These are phyloP conservation scores for Homarus americanus DNA, from an alignment of 1,140 invertebrate genomes.

Conservation along the genomic window DNA sequence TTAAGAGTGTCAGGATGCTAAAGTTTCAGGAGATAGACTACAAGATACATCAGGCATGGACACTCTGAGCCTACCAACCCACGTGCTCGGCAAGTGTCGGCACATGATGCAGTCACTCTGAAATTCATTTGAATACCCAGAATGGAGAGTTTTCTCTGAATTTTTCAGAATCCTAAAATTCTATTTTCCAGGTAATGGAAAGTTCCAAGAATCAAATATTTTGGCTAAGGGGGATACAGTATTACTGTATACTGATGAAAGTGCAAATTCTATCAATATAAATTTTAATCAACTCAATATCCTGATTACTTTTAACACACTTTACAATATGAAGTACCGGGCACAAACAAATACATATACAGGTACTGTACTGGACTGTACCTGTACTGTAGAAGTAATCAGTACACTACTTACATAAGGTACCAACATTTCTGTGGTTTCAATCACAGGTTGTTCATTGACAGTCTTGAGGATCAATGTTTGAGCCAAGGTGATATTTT, in stretches of 20 bases:
- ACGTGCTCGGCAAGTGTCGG: too few relatives aligned
- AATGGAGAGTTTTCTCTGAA: too few relatives aligned
- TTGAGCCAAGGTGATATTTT: slow-evolving; percentile 84
- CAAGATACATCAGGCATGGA: too few relatives aligned
- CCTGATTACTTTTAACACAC: background rate
- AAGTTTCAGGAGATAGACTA: too few relatives aligned
- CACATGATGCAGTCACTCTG: too few relatives aligned
- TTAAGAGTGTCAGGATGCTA: too few relatives aligned
- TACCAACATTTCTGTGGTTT: slow-evolving; percentile 83
- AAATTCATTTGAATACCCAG: too few relatives aligned
- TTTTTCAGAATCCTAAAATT: too few relatives aligned
- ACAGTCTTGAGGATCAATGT: slow-evolving; percentile 86
- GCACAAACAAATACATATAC: background rate
- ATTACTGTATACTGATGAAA: background rate
- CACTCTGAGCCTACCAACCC: too few relatives aligned
- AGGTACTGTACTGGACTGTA: background rate
- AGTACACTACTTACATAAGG: slow-evolving; percentile 79
- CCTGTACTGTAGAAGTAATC: background rate
- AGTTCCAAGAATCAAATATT: too few relatives aligned
- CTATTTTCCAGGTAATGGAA: too few relatives aligned
- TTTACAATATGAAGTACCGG: background rate
- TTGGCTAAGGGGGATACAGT: background rate
- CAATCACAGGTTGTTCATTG: slow-evolving; percentile 83
- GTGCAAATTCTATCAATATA: background rate
- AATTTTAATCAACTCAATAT: background rate